Evolutionary conservation across 53 echinoderm and acorn worm species (phyloP).

Genomic region (Zoroaster sp.): DNA sequence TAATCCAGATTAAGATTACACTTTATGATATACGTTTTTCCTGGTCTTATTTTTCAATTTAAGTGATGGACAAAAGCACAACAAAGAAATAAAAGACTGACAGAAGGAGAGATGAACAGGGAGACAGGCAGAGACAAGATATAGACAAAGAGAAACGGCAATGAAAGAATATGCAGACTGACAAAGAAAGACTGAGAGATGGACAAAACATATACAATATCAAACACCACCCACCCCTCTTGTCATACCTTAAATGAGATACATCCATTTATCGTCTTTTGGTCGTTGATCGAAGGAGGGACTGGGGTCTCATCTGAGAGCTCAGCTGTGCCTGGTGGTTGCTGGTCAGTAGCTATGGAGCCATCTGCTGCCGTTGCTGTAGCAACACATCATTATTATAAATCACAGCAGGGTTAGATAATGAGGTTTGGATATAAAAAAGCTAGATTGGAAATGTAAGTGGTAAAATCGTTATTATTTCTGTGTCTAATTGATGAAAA

Average conservation of each 20-base stretch:
- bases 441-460: no score
- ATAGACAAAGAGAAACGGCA: background rate
- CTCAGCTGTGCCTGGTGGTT: background rate
- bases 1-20: no score
- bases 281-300: constrained; percentile 78
- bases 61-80: background rate
- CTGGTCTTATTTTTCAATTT: no score
- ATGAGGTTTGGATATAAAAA: no score
- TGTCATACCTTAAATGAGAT: constrained; percentile 51
- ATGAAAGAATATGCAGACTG: background rate
- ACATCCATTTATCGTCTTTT: constrained; percentile 55
- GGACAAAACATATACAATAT: no score
- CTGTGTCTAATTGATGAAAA: no score
- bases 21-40: no score
- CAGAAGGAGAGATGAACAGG: background rate
- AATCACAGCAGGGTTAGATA: no score
- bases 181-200: no score
- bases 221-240: background rate
- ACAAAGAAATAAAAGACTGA: background rate
- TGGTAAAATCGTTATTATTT: no score
- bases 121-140: background rate
- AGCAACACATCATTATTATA: background rate
- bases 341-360: constrained; percentile 15
- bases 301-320: constrained; percentile 60
- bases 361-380: constrained; percentile 15